These are phyloP conservation scores for Tipula vernalis DNA, from an alignment of 2,888 invertebrate species.

Conservation along the genomic window DNA sequence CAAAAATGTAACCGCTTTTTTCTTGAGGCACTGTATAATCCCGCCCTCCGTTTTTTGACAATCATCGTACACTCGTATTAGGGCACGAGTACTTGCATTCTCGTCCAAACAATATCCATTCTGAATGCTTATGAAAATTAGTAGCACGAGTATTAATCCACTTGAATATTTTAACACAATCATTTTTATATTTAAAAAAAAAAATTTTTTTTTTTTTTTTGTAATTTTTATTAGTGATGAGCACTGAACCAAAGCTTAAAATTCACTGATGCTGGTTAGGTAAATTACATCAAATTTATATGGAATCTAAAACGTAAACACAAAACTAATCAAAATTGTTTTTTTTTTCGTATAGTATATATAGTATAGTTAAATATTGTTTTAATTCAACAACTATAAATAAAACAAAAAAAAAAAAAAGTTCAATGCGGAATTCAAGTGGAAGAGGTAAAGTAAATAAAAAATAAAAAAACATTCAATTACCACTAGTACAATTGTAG, in stretches of 20 bases:
- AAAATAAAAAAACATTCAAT: conserved; percentile 13
- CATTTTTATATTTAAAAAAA: conserved; percentile 11
- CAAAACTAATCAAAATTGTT: background rate
- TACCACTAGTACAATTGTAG: background rate
- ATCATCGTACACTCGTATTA: conserved; percentile 64
- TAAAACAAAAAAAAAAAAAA: background rate
- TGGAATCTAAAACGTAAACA: conserved; percentile 21
- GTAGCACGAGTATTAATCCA: conserved; percentile 21
- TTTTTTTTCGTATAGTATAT: background rate
- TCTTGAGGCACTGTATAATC: conserved; percentile 62
- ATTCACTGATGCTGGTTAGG: conserved; percentile 40
- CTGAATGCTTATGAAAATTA: conserved; percentile 19
- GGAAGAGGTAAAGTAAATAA: conserved; percentile 17
- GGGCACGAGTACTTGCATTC: conserved; percentile 48
- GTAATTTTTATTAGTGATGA: background rate
- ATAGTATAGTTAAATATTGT: background rate
- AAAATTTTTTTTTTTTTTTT: conserved; percentile 9
- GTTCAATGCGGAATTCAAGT: background rate
- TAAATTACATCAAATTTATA: conserved; percentile 33
- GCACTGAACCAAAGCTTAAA: conserved; percentile 37
- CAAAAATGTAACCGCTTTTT: conserved; percentile 66
- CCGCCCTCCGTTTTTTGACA: conserved; percentile 55
- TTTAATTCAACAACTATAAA: background rate
- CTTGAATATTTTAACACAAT: conserved; percentile 25
- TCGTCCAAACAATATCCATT: conserved; percentile 23